phyloP scores from a whole-genome alignment of 2,797 vertebrate genomes.

The Microctenopoma stevenorrisi region DNA sequence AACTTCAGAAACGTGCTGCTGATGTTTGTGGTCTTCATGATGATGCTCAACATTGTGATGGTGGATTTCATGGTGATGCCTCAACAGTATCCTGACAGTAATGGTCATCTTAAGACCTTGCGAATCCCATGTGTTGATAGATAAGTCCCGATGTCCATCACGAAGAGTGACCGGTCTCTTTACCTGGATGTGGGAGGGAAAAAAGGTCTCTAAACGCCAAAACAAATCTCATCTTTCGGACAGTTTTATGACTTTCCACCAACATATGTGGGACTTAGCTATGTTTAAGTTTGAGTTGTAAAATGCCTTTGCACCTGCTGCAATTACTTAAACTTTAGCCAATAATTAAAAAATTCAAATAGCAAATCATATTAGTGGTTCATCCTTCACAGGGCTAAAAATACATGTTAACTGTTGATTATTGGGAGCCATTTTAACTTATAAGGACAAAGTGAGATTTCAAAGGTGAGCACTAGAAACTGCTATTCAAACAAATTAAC shows the following conservation, averaged over 20 bases:
- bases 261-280: background rate
- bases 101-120: conserved; percentile 57
- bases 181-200: conserved; percentile 37
- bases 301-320: background rate
- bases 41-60: background rate
- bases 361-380: background rate
- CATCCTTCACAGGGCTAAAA: no score
- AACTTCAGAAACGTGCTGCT: background rate
- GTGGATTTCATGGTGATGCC: background rate
- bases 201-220: background rate
- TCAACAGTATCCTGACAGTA: conserved; percentile 51
- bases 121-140: conserved; percentile 62
- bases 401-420: no score
- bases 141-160: conserved; percentile 60
- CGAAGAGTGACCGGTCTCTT: conserved; percentile 63
- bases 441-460: no score
- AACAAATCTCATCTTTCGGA: background rate
- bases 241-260: background rate
- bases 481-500: conserved; percentile 6
- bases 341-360: background rate
- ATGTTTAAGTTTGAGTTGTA: no score
- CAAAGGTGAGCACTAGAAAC: background rate
- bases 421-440: no score
- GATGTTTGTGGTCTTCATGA: conserved; percentile 6
- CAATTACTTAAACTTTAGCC: background rate